These are phyloP conservation scores for Troides helena DNA, from an alignment of 2,888 invertebrate genomes.

Conservation along the genomic window DNA sequence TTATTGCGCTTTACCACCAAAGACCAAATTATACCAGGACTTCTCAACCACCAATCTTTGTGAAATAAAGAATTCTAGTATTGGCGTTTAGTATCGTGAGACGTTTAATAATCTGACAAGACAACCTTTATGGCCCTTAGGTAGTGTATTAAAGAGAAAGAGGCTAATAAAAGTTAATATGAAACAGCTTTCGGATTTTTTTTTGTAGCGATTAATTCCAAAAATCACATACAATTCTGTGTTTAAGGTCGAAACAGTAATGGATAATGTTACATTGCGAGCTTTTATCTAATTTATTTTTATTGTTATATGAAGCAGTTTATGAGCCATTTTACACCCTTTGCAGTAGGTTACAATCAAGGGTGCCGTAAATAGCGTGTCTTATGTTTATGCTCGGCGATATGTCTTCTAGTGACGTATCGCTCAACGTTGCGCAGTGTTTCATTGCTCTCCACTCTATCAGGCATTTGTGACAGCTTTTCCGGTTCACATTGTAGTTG, in stretches of 20 bases:
- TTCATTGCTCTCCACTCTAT: constrained; percentile 21
- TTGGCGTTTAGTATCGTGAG: too few relatives aligned
- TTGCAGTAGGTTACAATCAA: constrained; percentile 57
- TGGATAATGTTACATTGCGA: constrained; percentile 73
- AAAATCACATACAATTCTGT: constrained; percentile 64
- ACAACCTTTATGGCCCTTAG: too few relatives aligned
- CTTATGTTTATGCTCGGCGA: constrained; percentile 24
- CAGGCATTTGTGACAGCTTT: constrained; percentile 23
- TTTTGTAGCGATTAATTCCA: constrained; percentile 73
- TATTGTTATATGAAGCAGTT: constrained; percentile 72
- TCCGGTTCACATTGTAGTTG: constrained; percentile 1
- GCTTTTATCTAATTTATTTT: constrained; percentile 78
- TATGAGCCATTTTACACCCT: constrained; percentile 66
- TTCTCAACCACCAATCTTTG: too few relatives aligned
- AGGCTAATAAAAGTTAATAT: neutral
- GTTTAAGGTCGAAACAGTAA: constrained; percentile 65
- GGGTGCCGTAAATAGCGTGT: constrained; percentile 33
- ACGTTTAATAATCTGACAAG: too few relatives aligned
- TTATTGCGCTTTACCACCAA: too few relatives aligned
- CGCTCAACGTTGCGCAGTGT: constrained; percentile 1
- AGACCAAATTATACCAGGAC: too few relatives aligned
- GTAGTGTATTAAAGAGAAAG: constrained; percentile 25
- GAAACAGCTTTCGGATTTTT: constrained; percentile 39
- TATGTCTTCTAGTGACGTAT: constrained; percentile 13
- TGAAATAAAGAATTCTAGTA: too few relatives aligned